Evolutionary conservation across 2,797 vertebrate genomes (phyloP).

Genomic region (Pterois miles): DNA sequence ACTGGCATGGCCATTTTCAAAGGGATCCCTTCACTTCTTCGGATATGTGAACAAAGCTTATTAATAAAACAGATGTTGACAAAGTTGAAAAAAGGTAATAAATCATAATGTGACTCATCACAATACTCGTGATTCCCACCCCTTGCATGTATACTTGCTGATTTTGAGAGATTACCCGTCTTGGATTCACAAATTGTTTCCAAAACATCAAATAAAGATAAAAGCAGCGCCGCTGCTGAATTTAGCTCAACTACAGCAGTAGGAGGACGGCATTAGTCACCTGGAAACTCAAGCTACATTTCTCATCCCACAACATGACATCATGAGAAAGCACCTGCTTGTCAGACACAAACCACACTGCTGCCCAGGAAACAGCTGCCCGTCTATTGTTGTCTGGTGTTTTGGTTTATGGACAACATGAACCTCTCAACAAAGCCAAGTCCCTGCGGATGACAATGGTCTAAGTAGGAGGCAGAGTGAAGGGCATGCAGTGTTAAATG

Average conservation of each 20-base stretch:
- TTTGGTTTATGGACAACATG: slow-evolving; percentile 75
- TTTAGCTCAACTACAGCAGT: not conserved
- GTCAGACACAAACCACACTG: slow-evolving; percentile 47
- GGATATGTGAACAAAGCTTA: too few relatives aligned
- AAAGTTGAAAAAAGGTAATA: too few relatives aligned
- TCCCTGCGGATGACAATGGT: slow-evolving; percentile 61
- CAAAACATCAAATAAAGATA: not conserved
- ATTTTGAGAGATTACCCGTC: not conserved
- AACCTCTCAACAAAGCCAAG: slow-evolving; percentile 72
- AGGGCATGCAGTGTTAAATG: slow-evolving; percentile 66
- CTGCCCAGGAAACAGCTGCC: slow-evolving; percentile 75
- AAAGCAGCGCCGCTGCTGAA: not conserved
- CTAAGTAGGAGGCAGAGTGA: slow-evolving; percentile 69
- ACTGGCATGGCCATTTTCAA: too few relatives aligned
- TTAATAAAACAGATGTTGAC: too few relatives aligned
- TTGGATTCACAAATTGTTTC: not conserved
- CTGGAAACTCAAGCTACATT: slow-evolving; percentile 33
- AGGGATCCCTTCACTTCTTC: too few relatives aligned
- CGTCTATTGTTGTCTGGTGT: slow-evolving; percentile 72
- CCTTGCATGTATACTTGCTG: not conserved
- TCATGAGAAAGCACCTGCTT: slow-evolving; percentile 71
- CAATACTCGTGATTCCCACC: too few relatives aligned
- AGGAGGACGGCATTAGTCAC: slow-evolving; percentile 27
- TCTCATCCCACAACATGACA: slow-evolving; percentile 37
- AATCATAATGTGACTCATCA: too few relatives aligned